phyloP scores from a whole-genome alignment of 1,140 invertebrate species.

The Kradibia gibbosae region DNA sequence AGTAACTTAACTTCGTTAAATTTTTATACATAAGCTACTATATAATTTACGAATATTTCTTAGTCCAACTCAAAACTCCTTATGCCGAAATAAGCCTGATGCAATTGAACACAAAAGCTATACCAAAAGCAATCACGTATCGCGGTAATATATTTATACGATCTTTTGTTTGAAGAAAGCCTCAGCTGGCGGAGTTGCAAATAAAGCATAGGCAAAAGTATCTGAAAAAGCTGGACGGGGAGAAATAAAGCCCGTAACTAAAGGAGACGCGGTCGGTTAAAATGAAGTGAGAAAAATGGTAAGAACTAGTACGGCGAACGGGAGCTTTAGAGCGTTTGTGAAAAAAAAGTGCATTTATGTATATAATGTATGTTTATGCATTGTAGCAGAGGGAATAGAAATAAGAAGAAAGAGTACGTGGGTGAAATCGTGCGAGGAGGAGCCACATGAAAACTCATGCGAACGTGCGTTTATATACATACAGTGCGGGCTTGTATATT shows the following conservation, averaged over 20 bases:
- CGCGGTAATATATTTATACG: conserved; percentile 7
- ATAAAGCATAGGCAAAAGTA: conserved; percentile 1
- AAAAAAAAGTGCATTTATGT: no score
- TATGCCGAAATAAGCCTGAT: background rate
- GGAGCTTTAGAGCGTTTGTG: no score
- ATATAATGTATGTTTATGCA: no score
- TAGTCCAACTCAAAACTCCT: conserved; percentile 1
- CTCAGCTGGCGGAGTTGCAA: background rate
- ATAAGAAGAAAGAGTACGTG: background rate
- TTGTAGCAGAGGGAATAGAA: background rate
- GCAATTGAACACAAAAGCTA: conserved; percentile 27
- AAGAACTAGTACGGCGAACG: no score
- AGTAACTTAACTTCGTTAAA: background rate
- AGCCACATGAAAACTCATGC: conserved; percentile 29
- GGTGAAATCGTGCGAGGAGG: background rate
- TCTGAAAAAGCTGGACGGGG: background rate
- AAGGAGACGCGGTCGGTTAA: background rate
- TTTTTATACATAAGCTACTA: background rate
- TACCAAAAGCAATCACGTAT: background rate
- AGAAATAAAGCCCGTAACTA: background rate
- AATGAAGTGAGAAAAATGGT: background rate
- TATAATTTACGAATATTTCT: background rate
- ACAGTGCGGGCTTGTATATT: background rate
- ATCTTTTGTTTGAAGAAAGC: background rate
- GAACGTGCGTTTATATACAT: background rate